These are phyloP conservation scores for Caenorhabditis panamensis DNA, from an alignment of 2,888 invertebrate species.

Conservation along the genomic window DNA sequence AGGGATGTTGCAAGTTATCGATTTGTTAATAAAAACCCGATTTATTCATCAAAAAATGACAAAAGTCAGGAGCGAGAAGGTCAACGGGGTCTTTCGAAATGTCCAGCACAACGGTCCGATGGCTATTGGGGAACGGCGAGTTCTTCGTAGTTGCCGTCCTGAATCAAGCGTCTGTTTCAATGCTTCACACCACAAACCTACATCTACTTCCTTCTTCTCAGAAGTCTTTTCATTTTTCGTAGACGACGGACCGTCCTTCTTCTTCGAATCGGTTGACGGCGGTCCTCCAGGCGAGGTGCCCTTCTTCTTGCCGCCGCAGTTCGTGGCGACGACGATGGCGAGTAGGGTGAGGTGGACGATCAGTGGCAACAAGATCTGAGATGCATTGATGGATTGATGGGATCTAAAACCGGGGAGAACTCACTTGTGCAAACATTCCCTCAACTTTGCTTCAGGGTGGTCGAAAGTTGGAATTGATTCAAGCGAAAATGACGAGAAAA, in stretches of 20 bases:
- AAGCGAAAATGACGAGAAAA: no score
- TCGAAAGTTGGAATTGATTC: conserved; percentile 13
- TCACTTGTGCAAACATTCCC: conserved; percentile 16
- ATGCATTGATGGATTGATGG: not conserved
- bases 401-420: not conserved
- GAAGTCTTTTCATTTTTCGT: conserved; percentile 4
- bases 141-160: conserved; percentile 20
- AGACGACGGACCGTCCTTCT: not conserved
- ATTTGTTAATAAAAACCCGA: not conserved
- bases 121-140: conserved; percentile 13
- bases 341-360: conserved; percentile 1
- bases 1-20: not conserved
- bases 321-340: not conserved
- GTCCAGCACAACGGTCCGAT: not conserved
- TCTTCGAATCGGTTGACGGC: not conserved
- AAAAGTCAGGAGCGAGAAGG: no score
- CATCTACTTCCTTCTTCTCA: conserved; percentile 10
- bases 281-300: not conserved
- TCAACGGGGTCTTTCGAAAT: no score
- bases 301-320: conserved; percentile 14
- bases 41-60: no score
- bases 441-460: not conserved
- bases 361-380: conserved; percentile 19
- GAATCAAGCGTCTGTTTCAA: not conserved
- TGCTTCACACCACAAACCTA: no score